Conservation (phyloP, 2,113 vertebrate genomes). For the Garra rufa region DNA sequence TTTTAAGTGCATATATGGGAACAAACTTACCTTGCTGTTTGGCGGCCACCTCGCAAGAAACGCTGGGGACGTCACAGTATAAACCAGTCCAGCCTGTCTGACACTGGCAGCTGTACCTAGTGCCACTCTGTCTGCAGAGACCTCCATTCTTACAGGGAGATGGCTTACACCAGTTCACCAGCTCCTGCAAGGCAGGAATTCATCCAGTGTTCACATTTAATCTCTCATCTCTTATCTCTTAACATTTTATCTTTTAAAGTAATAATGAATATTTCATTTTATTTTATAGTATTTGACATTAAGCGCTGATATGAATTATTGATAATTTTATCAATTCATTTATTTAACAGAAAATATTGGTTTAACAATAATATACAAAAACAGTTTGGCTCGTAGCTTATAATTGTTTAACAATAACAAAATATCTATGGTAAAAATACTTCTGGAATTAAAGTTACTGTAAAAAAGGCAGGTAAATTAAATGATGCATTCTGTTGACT, state of each 20-base stretch:
- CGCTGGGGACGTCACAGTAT: slow-evolving; percentile 92
- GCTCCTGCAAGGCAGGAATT: slow-evolving; percentile 74
- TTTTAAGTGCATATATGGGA: neutral
- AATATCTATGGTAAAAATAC: neutral
- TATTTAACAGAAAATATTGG: no score
- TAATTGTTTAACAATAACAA: neutral
- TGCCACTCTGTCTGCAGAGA: slow-evolving; percentile 88
- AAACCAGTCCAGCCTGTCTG: slow-evolving; percentile 89
- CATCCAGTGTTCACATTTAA: neutral
- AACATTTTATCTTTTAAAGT: neutral
- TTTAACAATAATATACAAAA: neutral
- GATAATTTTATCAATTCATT: neutral
- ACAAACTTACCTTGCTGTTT: slow-evolving; percentile 83
- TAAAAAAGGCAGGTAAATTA: neutral
- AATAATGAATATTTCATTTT: neutral
- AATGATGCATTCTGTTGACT: neutral
- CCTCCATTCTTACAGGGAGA: slow-evolving; percentile 93
- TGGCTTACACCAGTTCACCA: slow-evolving; percentile 93
- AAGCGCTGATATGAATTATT: neutral
- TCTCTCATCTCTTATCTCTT: neutral
- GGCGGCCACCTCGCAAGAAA: slow-evolving; percentile 95
- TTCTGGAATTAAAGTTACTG: no score
- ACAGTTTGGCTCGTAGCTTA: neutral
- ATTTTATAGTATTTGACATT: neutral
- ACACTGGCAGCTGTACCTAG: slow-evolving; percentile 89